These are phyloP conservation scores for Cyanoderma ruficeps DNA, from an alignment of 2,113 vertebrate species.

Conservation along the genomic window DNA sequence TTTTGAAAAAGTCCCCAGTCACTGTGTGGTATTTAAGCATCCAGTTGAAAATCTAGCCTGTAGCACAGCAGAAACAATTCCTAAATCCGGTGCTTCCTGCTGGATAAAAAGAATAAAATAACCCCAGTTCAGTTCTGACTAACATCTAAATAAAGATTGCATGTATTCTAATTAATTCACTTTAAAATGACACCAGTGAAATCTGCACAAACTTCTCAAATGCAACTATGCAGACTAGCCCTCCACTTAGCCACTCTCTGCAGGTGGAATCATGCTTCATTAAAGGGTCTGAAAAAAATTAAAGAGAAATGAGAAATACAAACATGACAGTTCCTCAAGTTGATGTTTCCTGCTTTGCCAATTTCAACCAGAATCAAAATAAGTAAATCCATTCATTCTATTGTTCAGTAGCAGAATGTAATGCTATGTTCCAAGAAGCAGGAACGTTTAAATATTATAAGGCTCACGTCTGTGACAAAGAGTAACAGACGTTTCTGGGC, in stretches of 20 bases:
- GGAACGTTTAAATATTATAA: neutral
- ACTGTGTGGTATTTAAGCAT: slow-evolving; percentile 1
- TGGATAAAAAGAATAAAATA: neutral
- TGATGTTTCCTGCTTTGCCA: neutral
- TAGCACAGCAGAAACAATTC: slow-evolving; percentile 16
- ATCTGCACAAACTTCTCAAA: neutral
- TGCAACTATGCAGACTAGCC: neutral
- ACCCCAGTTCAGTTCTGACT: neutral
- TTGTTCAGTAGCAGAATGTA: slow-evolving; percentile 14
- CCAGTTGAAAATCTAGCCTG: slow-evolving; percentile 12
- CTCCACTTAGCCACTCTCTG: neutral
- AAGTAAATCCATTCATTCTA: neutral
- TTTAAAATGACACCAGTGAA: neutral
- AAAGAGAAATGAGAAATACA: neutral
- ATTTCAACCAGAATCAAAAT: slow-evolving; percentile 27
- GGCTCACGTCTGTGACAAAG: neutral
- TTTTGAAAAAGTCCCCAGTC: slow-evolving; percentile 25
- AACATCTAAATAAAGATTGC: neutral
- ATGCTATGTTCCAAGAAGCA: neutral
- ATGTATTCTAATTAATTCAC: neutral
- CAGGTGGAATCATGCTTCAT: neutral
- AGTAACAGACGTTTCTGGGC: neutral
- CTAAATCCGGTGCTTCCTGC: neutral
- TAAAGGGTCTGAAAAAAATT: neutral
- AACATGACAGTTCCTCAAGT: neutral